phyloP scores from a whole-genome alignment of 1,140 invertebrate genomes.

The Zaprionus taronus region DNA sequence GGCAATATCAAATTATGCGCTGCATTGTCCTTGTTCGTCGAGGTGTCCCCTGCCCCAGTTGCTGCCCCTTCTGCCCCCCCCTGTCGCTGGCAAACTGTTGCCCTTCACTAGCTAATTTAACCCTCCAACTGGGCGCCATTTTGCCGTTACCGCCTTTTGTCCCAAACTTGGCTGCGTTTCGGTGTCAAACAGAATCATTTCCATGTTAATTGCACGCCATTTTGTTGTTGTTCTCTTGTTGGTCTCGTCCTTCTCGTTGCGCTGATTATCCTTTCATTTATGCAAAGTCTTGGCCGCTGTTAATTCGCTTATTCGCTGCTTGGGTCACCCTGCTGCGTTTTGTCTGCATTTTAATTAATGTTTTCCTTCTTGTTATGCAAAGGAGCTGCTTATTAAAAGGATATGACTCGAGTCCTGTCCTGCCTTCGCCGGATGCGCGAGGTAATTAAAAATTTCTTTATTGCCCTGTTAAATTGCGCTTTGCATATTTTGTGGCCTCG shows the following conservation, averaged over 20 bases:
- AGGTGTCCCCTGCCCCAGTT: conserved; percentile 30
- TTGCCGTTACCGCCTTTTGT: conserved; percentile 46
- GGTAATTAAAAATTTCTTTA: conserved; percentile 76
- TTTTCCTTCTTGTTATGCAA: conserved; percentile 75
- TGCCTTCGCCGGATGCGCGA: conserved; percentile 52
- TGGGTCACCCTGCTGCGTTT: conserved; percentile 37
- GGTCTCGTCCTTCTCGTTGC: background rate
- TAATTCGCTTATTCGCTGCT: conserved; percentile 74
- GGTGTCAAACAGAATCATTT: conserved; percentile 80
- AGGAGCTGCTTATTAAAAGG: conserved; percentile 72
- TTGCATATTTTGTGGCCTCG: conserved; percentile 68
- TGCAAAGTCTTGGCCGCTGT: conserved; percentile 75
- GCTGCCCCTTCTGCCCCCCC: background rate
- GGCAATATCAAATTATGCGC: conserved; percentile 82
- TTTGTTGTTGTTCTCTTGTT: conserved; percentile 60
- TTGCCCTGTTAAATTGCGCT: conserved; percentile 66
- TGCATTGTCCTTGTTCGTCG: conserved; percentile 62
- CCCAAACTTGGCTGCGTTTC: conserved; percentile 40
- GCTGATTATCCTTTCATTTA: conserved; percentile 83
- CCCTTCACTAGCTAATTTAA: conserved; percentile 64
- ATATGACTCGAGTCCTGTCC: conserved; percentile 44
- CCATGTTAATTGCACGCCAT: conserved; percentile 80
- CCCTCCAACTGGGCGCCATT: conserved; percentile 61
- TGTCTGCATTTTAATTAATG: conserved; percentile 80
- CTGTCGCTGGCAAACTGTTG: conserved; percentile 13